Evolutionary conservation across 64 coral and sea anemone genomes (phyloP).

Genomic region (Trachythela sp.): DNA sequence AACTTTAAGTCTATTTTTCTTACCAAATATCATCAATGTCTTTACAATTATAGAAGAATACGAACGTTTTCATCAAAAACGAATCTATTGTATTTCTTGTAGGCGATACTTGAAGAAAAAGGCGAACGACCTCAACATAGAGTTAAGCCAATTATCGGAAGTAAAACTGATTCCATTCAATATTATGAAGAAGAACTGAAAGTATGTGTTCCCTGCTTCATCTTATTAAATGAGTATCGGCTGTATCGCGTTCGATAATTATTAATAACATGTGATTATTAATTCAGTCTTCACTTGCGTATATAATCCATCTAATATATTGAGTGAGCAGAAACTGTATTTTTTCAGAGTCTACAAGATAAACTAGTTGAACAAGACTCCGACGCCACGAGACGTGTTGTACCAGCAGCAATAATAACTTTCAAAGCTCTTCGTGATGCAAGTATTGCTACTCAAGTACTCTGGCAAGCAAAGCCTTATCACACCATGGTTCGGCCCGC

Average conservation of each 20-base stretch:
- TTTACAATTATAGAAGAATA: no score
- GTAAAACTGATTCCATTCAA: slow-evolving; percentile 44
- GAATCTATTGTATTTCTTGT: no score
- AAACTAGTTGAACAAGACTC: slow-evolving; percentile 32
- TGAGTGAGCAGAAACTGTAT: no score
- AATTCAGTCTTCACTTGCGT: no score
- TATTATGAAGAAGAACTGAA: slow-evolving; percentile 51
- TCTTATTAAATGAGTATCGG: neutral
- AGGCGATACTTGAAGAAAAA: slow-evolving; percentile 51
- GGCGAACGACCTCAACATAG: slow-evolving; percentile 58
- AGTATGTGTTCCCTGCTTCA: neutral
- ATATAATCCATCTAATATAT: no score
- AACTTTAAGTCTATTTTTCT: no score
- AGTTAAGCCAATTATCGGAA: slow-evolving; percentile 19
- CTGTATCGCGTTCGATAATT: no score
- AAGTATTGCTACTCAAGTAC: slow-evolving; percentile 46
- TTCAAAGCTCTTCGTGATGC: slow-evolving; percentile 67
- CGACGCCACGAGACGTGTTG: slow-evolving; percentile 24
- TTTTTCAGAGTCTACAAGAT: slow-evolving; percentile 22
- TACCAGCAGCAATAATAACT: slow-evolving; percentile 52
- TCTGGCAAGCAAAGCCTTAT: slow-evolving; percentile 56
- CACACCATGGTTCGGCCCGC: slow-evolving; percentile 55
- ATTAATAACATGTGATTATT: no score
- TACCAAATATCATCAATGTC: no score
- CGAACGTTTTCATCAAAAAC: no score